These are phyloP conservation scores for Callochromis pleurospilus DNA, from an alignment of 2,113 vertebrate species.

Conservation along the genomic window DNA sequence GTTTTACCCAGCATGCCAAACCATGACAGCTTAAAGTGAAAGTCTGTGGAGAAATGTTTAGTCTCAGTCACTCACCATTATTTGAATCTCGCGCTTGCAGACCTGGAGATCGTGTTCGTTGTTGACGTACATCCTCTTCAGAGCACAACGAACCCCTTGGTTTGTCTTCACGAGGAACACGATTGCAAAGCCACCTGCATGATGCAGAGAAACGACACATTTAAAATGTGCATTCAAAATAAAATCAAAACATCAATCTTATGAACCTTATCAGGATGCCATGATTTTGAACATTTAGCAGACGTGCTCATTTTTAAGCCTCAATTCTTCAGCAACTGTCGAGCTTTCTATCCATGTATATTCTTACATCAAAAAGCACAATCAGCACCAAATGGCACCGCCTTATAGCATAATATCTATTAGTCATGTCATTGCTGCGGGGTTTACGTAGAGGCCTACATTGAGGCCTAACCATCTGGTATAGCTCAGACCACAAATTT, in stretches of 20 bases:
- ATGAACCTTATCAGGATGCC: not conserved
- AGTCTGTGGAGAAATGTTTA: not conserved
- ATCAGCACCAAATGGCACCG: slow-evolving; percentile 44
- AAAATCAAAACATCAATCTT: not conserved
- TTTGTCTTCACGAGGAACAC: slow-evolving; percentile 93
- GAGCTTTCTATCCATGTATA: not conserved
- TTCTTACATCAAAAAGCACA: not conserved
- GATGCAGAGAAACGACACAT: not conserved
- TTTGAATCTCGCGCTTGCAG: slow-evolving; percentile 96
- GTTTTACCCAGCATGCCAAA: not conserved
- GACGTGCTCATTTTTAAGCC: not conserved
- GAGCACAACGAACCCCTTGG: slow-evolving; percentile 90
- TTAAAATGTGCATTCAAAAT: not conserved
- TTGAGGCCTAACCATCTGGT: slow-evolving; percentile 64
- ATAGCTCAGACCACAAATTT: slow-evolving; percentile 44
- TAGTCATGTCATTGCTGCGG: slow-evolving; percentile 65
- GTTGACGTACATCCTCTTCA: slow-evolving; percentile 99
- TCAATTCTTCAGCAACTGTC: not conserved
- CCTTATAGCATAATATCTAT: slow-evolving; percentile 53
- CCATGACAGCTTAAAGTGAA: not conserved
- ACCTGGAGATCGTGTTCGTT: slow-evolving; percentile 95
- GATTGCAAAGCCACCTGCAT: slow-evolving; percentile 90
- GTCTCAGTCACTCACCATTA: slow-evolving; percentile 84
- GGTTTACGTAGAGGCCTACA: slow-evolving; percentile 54
- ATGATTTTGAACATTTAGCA: not conserved